Evolutionary conservation across 2,888 invertebrate species (phyloP).

Genomic region (Trisateles emortualis): DNA sequence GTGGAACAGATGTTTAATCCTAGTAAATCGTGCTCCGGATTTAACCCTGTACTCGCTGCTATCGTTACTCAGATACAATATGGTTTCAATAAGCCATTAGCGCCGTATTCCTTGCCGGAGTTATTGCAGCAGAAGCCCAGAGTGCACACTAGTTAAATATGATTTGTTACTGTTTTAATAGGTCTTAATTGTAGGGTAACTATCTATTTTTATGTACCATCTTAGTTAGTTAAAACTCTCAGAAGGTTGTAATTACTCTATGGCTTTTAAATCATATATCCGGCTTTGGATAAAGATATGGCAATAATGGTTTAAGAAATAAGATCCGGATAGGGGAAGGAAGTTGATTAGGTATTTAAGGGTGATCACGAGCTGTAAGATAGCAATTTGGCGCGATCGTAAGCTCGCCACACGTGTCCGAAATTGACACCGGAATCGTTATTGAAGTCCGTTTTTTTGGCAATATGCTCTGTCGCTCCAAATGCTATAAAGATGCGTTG

Average conservation of each 20-base stretch:
- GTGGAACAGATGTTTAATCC: conserved; percentile 49
- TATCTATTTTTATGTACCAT: conserved; percentile 47
- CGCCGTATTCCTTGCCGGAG: conserved; percentile 49
- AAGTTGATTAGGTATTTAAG: background rate
- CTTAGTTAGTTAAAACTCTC: conserved; percentile 31
- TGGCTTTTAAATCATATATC: conserved; percentile 14
- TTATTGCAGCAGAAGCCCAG: conserved; percentile 46
- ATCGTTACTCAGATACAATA: conserved; percentile 51
- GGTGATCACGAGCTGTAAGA: background rate
- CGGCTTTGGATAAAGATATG: background rate
- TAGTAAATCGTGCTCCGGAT: conserved; percentile 37
- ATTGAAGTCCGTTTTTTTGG: background rate
- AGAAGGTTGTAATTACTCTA: conserved; percentile 25
- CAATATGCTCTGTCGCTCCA: background rate
- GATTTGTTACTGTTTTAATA: conserved; percentile 59
- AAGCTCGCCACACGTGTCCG: background rate
- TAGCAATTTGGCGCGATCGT: background rate
- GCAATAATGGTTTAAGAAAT: background rate
- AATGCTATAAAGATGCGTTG: no score
- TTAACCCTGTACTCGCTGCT: conserved; percentile 28
- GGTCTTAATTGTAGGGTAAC: conserved; percentile 50
- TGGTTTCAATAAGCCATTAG: conserved; percentile 61
- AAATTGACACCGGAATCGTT: conserved; percentile 5
- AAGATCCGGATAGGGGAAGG: background rate
- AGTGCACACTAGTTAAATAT: conserved; percentile 48